Percentiles rank a stretch among this genome's conserved stretches.
Evolutionary conservation across 2,888 invertebrate genomes (phyloP).

Genomic region (Eilema sororculum): DNA sequence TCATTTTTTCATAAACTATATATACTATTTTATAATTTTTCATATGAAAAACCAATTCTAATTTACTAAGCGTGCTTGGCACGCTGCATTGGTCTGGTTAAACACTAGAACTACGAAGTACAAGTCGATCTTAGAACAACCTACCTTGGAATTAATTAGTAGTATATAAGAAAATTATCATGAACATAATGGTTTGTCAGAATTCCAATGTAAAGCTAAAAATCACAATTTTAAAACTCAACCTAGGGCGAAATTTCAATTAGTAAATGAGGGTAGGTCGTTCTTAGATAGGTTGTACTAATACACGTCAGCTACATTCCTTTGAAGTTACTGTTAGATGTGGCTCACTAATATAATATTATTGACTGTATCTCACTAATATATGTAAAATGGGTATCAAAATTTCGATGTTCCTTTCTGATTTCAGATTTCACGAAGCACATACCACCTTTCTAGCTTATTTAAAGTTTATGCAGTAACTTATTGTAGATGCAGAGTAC

Average conservation of each 20-base stretch:
- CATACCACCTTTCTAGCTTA: conserved; percentile 44
- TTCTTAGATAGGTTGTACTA: conserved; percentile 8
- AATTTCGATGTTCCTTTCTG: conserved; percentile 74
- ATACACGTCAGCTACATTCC: conserved; percentile 57
- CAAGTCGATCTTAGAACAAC: not conserved
- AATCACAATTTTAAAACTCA: not conserved
- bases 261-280: conserved; percentile 2
- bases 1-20: conserved; percentile 84
- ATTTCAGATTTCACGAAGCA: conserved; percentile 69
- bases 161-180: too few species aligned
- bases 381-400: conserved; percentile 64
- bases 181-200: too few species aligned
- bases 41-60: conserved; percentile 78
- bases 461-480: not conserved
- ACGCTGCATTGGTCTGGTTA: conserved; percentile 82
- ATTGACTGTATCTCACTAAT: conserved; percentile 63
- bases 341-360: conserved; percentile 61
- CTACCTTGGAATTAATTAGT: not conserved
- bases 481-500: conserved; percentile 6
- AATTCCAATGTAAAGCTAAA: too few species aligned
- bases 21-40: conserved; percentile 72
- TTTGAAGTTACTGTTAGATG: conserved; percentile 60
- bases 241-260: not conserved
- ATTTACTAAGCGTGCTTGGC: conserved; percentile 81
- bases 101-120: conserved; percentile 61